phyloP scores from a whole-genome alignment of 2,888 invertebrate species.

The Chymomyza amoena region DNA sequence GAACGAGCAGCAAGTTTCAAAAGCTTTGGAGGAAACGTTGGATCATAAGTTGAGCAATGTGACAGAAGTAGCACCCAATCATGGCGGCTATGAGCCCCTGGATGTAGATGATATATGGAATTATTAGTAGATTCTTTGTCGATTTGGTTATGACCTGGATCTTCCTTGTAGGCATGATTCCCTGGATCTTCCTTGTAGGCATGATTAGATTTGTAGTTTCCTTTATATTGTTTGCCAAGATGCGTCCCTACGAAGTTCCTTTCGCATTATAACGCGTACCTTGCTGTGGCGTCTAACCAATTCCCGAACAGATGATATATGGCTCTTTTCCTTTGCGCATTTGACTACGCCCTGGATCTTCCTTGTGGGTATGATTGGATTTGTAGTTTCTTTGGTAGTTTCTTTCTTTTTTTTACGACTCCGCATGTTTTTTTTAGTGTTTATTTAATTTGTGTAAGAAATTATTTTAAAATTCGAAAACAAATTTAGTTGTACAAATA shows the following conservation, averaged over 20 bases:
- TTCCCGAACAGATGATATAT: slow-evolving; percentile 56
- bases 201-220: too few species aligned
- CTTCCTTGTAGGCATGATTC: too few species aligned
- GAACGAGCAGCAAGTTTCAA: slow-evolving; percentile 42
- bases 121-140: too few species aligned
- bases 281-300: slow-evolving; percentile 70
- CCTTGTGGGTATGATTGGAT: slow-evolving; percentile 52
- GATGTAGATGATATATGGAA: slow-evolving; percentile 71
- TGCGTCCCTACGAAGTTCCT: slow-evolving; percentile 39
- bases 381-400: slow-evolving; percentile 43
- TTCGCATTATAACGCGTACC: slow-evolving; percentile 53
- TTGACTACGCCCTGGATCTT: slow-evolving; percentile 58
- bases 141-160: too few species aligned
- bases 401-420: slow-evolving; percentile 21
- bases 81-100: slow-evolving; percentile 69
- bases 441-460: too few species aligned
- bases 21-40: slow-evolving; percentile 47
- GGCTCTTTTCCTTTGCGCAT: slow-evolving; percentile 51
- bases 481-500: background rate
- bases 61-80: slow-evolving; percentile 29
- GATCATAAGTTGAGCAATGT: slow-evolving; percentile 24
- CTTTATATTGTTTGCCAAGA: too few species aligned
- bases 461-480: background rate
- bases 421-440: slow-evolving; percentile 19
- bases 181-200: too few species aligned